These are phyloP conservation scores for Chloropsis hardwickii DNA, from an alignment of 2,113 vertebrate species.

Conservation along the genomic window DNA sequence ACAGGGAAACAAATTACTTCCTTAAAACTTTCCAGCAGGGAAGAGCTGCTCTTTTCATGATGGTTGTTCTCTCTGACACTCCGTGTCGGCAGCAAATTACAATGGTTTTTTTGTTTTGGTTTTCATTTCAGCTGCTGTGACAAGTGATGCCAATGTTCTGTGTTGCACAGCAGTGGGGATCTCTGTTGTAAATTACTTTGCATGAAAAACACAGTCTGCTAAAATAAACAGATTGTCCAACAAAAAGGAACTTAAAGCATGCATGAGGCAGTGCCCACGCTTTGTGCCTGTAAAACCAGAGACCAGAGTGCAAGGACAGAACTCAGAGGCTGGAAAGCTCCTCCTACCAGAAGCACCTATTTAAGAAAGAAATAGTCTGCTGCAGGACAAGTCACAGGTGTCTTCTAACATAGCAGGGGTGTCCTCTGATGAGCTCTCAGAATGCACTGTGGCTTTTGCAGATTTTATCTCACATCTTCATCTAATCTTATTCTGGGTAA, in stretches of 20 bases:
- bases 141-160: not conserved
- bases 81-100: not conserved
- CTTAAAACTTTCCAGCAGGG: not conserved
- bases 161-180: accelerated
- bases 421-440: not conserved
- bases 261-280: accelerated
- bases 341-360: not conserved
- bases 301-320: not conserved
- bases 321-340: not conserved
- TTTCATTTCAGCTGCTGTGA: not conserved
- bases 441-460: not conserved
- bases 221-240: not conserved
- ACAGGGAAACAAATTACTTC: not conserved
- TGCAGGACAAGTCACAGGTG: not conserved
- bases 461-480: not conserved
- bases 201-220: not conserved
- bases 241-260: not conserved
- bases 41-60: not conserved
- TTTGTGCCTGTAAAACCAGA: not conserved
- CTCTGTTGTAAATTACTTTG: not conserved
- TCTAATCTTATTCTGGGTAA: not conserved
- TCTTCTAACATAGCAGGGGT: not conserved
- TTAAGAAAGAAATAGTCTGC: not conserved
- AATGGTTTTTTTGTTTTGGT: not conserved
- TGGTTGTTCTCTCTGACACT: not conserved